A percentile compares a stretch with the other conserved stretches of the same genome.
Conservation (phyloP, 53 echinoderm and acorn worm genomes). For the Luidia sarsii region DNA sequence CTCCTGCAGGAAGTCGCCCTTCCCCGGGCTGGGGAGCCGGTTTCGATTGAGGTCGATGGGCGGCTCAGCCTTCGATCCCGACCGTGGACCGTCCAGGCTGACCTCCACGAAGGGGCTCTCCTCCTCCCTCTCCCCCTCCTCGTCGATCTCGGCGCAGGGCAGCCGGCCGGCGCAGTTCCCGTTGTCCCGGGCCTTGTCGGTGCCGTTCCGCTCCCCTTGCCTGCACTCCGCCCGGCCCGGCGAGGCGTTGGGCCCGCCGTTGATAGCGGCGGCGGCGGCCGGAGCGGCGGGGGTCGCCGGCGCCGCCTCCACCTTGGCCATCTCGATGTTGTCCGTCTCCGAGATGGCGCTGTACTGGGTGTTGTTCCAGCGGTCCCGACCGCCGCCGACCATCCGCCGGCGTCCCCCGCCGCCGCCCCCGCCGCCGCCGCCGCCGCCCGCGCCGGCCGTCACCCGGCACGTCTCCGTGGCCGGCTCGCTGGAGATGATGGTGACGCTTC, state of each 20-base stretch:
- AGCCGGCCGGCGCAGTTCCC: not conserved
- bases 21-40: not conserved
- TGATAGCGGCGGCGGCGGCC: not conserved
- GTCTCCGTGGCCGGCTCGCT: constrained; percentile 54
- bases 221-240: not conserved
- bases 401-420: constrained; percentile 16
- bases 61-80: not conserved
- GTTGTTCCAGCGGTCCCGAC: constrained; percentile 62
- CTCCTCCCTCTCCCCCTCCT: constrained; percentile 6
- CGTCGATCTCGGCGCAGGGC: constrained; percentile 2
- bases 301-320: constrained; percentile 17
- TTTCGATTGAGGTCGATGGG: constrained; percentile 17
- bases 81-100: not conserved
- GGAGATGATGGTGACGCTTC: constrained; percentile 61
- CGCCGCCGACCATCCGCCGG: constrained; percentile 42
- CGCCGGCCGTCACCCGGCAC: constrained; percentile 25
- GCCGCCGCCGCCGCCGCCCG: constrained; percentile 20
- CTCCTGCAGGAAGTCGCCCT: not conserved
- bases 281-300: not conserved
- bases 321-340: constrained; percentile 33
- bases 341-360: constrained; percentile 63
- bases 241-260: constrained; percentile 4
- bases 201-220: too few species aligned
- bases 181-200: too few species aligned
- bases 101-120: constrained; percentile 20